Evolutionary conservation across 2,797 vertebrate genomes (phyloP).

Genomic region (Protosalanx chinensis): DNA sequence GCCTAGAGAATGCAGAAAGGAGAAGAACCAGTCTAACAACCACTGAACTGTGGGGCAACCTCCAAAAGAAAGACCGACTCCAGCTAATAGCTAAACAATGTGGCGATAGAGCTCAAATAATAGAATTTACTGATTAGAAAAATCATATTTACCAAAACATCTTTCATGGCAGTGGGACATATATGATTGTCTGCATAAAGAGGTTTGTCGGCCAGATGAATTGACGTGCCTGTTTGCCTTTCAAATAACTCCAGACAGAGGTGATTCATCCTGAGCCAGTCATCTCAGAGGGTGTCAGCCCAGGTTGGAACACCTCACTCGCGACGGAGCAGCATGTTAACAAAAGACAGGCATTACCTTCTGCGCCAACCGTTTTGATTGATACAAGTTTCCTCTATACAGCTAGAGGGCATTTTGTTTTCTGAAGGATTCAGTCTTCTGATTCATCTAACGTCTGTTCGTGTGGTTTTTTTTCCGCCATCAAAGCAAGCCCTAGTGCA

Average conservation of each 20-base stretch:
- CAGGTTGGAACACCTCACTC: neutral
- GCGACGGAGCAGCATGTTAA: neutral
- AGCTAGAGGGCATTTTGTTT: neutral
- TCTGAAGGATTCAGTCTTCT: neutral
- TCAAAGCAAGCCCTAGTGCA: neutral
- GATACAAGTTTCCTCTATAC: neutral
- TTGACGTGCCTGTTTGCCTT: neutral
- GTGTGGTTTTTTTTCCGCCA: neutral
- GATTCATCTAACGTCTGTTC: neutral
- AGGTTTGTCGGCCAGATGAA: neutral
- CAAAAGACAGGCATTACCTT: neutral
- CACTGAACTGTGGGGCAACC: neutral
- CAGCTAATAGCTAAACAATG: neutral
- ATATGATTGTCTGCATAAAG: neutral
- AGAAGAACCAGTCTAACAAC: neutral
- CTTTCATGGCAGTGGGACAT: neutral
- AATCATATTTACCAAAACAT: neutral
- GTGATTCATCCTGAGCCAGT: constrained; percentile 6
- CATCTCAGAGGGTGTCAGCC: neutral
- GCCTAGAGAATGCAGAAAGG: constrained; percentile 28
- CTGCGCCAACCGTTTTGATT: neutral
- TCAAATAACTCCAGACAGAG: neutral
- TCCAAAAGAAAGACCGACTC: neutral
- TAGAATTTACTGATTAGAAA: neutral
- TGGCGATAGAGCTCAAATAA: neutral